Base-by-base conservation (phyloP, 1,140 invertebrate genomes). In the Spodoptera litura region DNA sequence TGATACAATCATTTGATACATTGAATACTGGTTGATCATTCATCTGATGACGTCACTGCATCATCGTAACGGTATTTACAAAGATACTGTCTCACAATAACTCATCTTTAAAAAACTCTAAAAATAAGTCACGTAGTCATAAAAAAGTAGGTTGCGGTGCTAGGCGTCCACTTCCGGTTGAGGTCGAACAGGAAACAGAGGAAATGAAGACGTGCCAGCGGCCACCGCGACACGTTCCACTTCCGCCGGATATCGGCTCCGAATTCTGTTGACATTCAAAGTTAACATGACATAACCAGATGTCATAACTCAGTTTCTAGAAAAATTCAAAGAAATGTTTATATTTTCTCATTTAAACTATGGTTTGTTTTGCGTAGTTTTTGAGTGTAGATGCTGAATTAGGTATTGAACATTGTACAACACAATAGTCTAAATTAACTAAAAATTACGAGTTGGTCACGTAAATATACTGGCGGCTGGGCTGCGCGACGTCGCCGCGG, bases 181-280 rank as follows among this genome's bases (percentile, higher is more conserved):
- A 71, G 78, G 82, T 62, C 66, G 61, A 20, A 20, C 35, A 83
- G 87, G 85, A 86, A 85, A 79, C 84, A 75, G 76, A 81, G 84
- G 84, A 87, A 88, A 87, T 87, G 81, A 87, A 85, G 83, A 78
- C 59, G 49, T 61, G 70, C 51, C 56, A 31, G 52, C 49, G 51
- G 75, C 80, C 81, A 62, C 81, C 31, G 27, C 59, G 74, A 79
- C 73, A 78, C 56, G 66, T 53, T 78, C 38, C 53, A 68, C 53
- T 44, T 31, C 53, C 38, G 75, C 35, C 62, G 62, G 64, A 78
- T 68, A 78, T 78, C 75, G 64, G 55, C 51, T 53, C 61, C 72
- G 49, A 74, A 62, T 59, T 27, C 20, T 11, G 10, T 12, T 68
- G 75, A 78, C 62, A 78, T 70, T 31, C 20, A 2, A 13, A 76